phyloP scores from a whole-genome alignment of 2,888 invertebrate species.

The Drosophila flavopinicola region DNA sequence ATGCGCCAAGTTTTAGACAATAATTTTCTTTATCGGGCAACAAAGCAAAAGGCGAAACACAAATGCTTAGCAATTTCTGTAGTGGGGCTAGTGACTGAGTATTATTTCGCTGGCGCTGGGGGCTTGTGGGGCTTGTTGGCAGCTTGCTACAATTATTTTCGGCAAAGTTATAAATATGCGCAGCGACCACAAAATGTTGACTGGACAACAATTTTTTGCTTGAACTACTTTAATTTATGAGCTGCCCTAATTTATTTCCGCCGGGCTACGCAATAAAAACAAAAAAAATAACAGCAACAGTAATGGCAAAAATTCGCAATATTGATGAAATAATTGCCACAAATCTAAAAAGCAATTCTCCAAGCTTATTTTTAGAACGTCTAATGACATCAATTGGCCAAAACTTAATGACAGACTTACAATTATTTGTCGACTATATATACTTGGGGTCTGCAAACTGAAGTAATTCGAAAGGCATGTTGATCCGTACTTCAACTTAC shows the following conservation, averaged over 20 bases:
- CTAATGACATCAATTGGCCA: neutral
- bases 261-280: slow-evolving; percentile 20
- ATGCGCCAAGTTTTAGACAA: slow-evolving; percentile 79
- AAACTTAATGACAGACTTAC: neutral
- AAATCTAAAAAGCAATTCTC: slow-evolving; percentile 27
- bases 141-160: slow-evolving; percentile 42
- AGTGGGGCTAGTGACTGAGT: slow-evolving; percentile 12
- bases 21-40: slow-evolving; percentile 71
- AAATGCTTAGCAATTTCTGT: slow-evolving; percentile 66
- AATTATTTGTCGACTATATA: neutral
- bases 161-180: slow-evolving; percentile 61
- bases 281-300: too few species aligned
- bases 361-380: slow-evolving; percentile 1
- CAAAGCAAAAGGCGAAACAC: slow-evolving; percentile 67
- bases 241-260: slow-evolving; percentile 78
- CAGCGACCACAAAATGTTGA: slow-evolving; percentile 44
- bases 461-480: neutral
- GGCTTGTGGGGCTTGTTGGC: too few species aligned
- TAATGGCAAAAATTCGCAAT: neutral
- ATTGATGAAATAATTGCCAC: slow-evolving; percentile 37
- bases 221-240: slow-evolving; percentile 70
- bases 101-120: slow-evolving; percentile 11
- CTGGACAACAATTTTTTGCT: slow-evolving; percentile 54
- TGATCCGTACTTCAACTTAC: too few species aligned
- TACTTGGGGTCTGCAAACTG: neutral